Evolutionary conservation across 2,113 vertebrate species (phyloP).

Genomic region (Seriola rivoliana): DNA sequence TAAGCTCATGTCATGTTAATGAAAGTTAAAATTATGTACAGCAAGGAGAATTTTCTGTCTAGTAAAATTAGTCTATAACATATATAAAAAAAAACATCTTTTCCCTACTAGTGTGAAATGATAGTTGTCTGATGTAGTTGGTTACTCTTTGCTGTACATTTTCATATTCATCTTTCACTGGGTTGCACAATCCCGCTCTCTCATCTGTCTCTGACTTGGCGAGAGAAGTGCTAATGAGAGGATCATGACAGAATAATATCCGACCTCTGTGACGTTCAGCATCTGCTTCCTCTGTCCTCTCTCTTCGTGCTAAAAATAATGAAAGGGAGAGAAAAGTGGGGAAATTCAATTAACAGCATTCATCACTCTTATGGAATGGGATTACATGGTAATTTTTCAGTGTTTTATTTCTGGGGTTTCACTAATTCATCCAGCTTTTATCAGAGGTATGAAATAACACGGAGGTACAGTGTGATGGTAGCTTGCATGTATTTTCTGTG

Average conservation of each 20-base stretch:
- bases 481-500: constrained; percentile 44
- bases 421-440: constrained; percentile 22
- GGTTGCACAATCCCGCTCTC: constrained; percentile 24
- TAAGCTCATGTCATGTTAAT: constrained; percentile 10
- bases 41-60: not conserved
- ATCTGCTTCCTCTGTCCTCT: constrained; percentile 56
- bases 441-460: constrained; percentile 5
- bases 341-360: constrained; percentile 63
- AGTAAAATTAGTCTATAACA: not conserved
- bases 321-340: constrained; percentile 40
- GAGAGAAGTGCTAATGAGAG: constrained; percentile 65
- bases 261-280: constrained; percentile 45
- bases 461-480: constrained; percentile 1
- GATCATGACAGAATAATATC: constrained; percentile 67
- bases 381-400: constrained; percentile 29
- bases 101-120: not conserved
- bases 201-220: constrained; percentile 58
- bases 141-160: constrained; percentile 9
- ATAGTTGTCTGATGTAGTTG: not conserved
- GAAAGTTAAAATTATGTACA: not conserved
- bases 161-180: constrained; percentile 39
- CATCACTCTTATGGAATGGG: constrained; percentile 59
- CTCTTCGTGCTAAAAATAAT: constrained; percentile 75
- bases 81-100: not conserved
- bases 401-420: constrained; percentile 38